Evolutionary conservation across 2,888 invertebrate genomes (phyloP), one percentile per base, ranked within the genome.

Genomic region (Dasysyrphus tricinctus): DNA sequence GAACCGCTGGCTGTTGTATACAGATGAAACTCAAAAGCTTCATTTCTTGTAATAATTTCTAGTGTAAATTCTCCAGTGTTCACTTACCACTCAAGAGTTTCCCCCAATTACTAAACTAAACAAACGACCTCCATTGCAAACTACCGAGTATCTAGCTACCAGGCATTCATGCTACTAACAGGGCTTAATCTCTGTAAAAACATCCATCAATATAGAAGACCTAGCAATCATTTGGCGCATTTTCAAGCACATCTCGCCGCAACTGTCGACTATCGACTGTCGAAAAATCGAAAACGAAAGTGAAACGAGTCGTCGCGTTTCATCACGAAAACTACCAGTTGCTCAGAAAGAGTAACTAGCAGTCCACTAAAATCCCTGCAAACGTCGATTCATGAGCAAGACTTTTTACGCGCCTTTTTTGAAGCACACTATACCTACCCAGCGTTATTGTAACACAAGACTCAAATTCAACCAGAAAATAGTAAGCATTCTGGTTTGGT

Each of bases 281-380:
- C 84, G 80, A 83, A 78, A n/a, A 63, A 54, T 76, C 82, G 76
- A 83, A 86, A 87, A 83, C 80, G 87, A 87, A 87, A 87, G 87
- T 83, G 87, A 87, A 87, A 83, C 87, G 87, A 87, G 87, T 83
- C 87, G 83, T 87, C 87, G 87, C 87, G 87, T 87, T 87, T 83
- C 87, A 86, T 83, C 87, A 87, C 83, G 51, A 77, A 87, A 79
- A 80, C 0, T 69, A 83, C 70, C 87, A 87, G 83, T n/a, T 37
- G 7, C 59, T 19, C 82, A 87, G 83, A 49, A 86, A 57, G 19
- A 8, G 2, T 19, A 82, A 47, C 47, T 12, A 7, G 19, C 59
- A 8, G 16, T 54, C 42, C 14, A 2, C 4, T 5, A 11, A 1
- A 19, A 7, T 16, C n/a, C 14, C 0, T 8, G 59, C 39, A 14